phyloP scores from a whole-genome alignment of 2,888 invertebrate genomes.

The Thymelicus lineola region DNA sequence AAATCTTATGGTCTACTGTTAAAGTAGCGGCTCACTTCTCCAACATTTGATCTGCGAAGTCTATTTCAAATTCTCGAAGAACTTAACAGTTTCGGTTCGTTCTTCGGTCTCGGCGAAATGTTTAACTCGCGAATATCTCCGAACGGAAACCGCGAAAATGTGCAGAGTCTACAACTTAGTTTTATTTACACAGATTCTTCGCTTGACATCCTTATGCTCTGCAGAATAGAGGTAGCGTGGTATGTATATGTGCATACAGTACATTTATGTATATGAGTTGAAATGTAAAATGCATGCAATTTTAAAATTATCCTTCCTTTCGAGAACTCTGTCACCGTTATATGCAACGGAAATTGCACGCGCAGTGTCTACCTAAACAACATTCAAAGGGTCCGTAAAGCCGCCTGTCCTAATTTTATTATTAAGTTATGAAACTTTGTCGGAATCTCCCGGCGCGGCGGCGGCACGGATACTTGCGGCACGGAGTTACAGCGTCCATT shows the following conservation, averaged over 20 bases:
- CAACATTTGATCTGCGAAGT: conserved; percentile 17
- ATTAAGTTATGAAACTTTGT: too few species aligned
- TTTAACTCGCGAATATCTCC: conserved; percentile 14
- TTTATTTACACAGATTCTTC: conserved; percentile 21
- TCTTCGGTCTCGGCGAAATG: conserved; percentile 1
- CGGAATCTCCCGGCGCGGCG: too few species aligned
- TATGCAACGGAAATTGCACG: background rate
- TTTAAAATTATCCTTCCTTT: conserved; percentile 1
- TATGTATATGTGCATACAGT: too few species aligned
- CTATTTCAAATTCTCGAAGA: conserved; percentile 16
- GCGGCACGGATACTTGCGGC: too few species aligned
- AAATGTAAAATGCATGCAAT: background rate
- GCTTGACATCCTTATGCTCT: background rate
- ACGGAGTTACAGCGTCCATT: too few species aligned
- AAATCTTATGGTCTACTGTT: background rate
- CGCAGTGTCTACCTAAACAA: too few species aligned
- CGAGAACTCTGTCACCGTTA: background rate
- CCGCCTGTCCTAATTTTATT: too few species aligned
- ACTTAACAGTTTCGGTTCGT: conserved; percentile 12
- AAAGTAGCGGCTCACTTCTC: background rate
- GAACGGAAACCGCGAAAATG: conserved; percentile 16
- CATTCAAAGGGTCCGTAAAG: too few species aligned
- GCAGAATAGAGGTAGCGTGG: background rate
- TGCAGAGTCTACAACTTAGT: conserved; percentile 11
- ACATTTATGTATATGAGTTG: background rate